Conservation (phyloP, 2,113 vertebrate genomes). For the Mionectes macconnelli region DNA sequence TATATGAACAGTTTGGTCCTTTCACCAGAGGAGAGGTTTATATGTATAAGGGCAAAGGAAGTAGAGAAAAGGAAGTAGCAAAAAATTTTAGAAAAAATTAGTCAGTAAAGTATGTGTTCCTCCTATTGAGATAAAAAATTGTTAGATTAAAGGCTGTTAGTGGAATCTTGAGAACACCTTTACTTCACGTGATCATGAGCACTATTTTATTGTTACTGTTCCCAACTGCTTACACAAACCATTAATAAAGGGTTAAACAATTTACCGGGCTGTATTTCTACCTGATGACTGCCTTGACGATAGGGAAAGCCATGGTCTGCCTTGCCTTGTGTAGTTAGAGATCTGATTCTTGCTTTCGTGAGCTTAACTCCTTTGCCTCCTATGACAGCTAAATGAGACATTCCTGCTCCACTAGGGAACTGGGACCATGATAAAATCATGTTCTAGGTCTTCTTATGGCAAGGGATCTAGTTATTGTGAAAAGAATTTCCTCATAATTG, state of each 20-base stretch:
- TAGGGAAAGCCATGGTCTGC: not conserved
- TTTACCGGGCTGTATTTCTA: not conserved
- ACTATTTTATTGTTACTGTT: not conserved
- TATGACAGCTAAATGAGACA: not conserved
- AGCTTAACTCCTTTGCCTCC: not conserved
- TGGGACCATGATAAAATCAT: not conserved
- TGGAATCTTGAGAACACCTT: not conserved
- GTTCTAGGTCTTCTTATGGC: not conserved
- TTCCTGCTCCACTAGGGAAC: not conserved
- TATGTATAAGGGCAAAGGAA: not conserved
- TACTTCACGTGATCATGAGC: not conserved
- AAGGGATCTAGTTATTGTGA: not conserved
- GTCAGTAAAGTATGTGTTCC: not conserved
- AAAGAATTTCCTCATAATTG: not conserved
- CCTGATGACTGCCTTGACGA: not conserved
- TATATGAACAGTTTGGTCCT: conserved; percentile 22
- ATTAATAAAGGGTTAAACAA: not conserved
- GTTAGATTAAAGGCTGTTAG: conserved; percentile 11
- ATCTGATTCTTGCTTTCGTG: not conserved
- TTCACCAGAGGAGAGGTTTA: conserved; percentile 48
- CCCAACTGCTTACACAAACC: not conserved
- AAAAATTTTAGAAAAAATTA: not conserved
- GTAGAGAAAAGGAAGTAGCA: not conserved
- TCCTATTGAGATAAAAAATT: conserved; percentile 42
- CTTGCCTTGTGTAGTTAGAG: not conserved